Evolutionary conservation across 2,113 vertebrate genomes (phyloP).

Genomic region (Bombycilla garrulus): DNA sequence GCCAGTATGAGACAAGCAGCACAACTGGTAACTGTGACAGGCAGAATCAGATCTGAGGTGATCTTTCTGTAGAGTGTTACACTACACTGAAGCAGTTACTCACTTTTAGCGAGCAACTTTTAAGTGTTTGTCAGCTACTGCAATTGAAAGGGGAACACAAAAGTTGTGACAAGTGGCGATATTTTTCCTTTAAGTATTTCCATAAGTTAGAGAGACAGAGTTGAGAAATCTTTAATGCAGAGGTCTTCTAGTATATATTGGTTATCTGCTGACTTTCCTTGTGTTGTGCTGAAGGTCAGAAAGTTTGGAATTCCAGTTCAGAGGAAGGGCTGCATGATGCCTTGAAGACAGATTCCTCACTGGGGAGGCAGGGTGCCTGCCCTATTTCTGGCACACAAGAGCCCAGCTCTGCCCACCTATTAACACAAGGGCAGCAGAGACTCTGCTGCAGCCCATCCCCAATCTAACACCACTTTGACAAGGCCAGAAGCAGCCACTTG

Average conservation of each 20-base stretch:
- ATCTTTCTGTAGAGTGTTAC: neutral
- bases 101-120: neutral
- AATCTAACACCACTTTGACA: neutral
- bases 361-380: neutral
- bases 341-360: neutral
- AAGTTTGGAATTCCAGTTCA: neutral
- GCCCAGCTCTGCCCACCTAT: fast-evolving
- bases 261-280: neutral
- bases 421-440: neutral
- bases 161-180: constrained; percentile 32
- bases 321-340: neutral
- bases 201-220: neutral
- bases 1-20: neutral
- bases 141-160: constrained; percentile 28
- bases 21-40: neutral
- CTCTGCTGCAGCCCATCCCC: neutral
- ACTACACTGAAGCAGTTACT: constrained; percentile 11
- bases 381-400: neutral
- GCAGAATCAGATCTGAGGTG: constrained; percentile 45
- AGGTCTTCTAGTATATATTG: neutral
- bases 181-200: constrained; percentile 8
- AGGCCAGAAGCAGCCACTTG: neutral
- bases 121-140: constrained; percentile 26
- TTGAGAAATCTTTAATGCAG: neutral
- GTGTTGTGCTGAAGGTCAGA: neutral